Conservation (phyloP, 2,113 vertebrate genomes). For the Syngnathoides biaculeatus region DNA sequence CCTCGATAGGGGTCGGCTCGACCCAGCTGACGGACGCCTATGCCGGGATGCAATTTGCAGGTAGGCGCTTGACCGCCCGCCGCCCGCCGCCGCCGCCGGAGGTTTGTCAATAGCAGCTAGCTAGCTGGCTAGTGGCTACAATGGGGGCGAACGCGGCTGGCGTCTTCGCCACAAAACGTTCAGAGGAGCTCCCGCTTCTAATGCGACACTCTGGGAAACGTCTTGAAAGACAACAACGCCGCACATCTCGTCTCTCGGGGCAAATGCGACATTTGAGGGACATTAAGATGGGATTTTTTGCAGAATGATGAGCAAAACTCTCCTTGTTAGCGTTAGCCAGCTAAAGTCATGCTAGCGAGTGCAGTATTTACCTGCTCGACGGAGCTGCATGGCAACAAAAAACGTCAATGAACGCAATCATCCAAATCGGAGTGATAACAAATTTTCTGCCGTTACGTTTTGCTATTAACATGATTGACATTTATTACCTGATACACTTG, state of each 20-base stretch:
- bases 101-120: constrained; percentile 58
- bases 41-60: constrained; percentile 12
- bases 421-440: no score
- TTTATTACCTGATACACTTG: no score
- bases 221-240: no score
- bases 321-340: not conserved
- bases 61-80: not conserved
- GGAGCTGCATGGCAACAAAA: not conserved
- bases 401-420: no score
- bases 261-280: not conserved
- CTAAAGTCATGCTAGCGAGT: not conserved
- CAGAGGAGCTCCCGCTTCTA: not conserved
- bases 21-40: constrained; percentile 5
- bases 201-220: not conserved
- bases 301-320: not conserved
- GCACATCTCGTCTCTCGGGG: not conserved
- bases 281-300: not conserved
- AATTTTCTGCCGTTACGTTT: no score
- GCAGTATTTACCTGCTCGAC: not conserved
- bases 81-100: constrained; percentile 11
- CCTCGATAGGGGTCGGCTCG: not conserved
- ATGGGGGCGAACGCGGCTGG: constrained; percentile 15
- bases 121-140: constrained; percentile 12
- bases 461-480: no score
- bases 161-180: not conserved